Percentiles rank a stretch among this genome's conserved stretches.
phyloP scores from a whole-genome alignment of 2,888 invertebrate genomes.

The Lasioglossum malachurum region DNA sequence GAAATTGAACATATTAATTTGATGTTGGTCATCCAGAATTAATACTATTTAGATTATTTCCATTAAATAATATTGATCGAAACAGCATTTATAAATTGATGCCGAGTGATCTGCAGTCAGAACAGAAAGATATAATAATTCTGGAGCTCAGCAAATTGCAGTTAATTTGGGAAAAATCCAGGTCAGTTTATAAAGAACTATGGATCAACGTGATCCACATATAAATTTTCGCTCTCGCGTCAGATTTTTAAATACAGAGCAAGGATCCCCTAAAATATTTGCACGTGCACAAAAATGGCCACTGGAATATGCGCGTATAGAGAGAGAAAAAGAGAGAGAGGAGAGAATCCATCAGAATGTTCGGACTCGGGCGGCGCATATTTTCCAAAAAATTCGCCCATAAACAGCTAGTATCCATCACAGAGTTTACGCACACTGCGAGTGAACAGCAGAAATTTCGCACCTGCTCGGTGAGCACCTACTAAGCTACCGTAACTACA shows the following conservation, averaged over 20 bases:
- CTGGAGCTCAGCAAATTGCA: not conserved
- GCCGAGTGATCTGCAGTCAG: not conserved
- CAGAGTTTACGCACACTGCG: not conserved
- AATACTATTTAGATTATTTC: not conserved
- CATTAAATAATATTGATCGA: not conserved
- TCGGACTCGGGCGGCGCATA: not conserved
- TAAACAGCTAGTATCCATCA: constrained; percentile 8
- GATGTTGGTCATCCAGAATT: not conserved
- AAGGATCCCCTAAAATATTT: not conserved
- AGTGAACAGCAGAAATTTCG: constrained; percentile 2
- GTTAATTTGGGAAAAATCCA: not conserved
- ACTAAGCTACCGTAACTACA: not conserved
- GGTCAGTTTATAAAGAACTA: not conserved
- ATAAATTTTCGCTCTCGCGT: not conserved
- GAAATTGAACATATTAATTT: not conserved
- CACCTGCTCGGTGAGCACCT: not conserved
- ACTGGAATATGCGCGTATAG: not conserved
- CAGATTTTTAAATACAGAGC: not conserved
- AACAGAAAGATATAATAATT: not conserved
- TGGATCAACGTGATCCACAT: not conserved
- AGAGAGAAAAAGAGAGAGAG: not conserved
- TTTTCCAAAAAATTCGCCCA: not conserved
- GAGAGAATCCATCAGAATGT: not conserved
- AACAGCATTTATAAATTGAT: not conserved
- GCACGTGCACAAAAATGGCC: not conserved